phyloP scores from a whole-genome alignment of 2,888 invertebrate genomes.

The Pachliopta kotzebuea region DNA sequence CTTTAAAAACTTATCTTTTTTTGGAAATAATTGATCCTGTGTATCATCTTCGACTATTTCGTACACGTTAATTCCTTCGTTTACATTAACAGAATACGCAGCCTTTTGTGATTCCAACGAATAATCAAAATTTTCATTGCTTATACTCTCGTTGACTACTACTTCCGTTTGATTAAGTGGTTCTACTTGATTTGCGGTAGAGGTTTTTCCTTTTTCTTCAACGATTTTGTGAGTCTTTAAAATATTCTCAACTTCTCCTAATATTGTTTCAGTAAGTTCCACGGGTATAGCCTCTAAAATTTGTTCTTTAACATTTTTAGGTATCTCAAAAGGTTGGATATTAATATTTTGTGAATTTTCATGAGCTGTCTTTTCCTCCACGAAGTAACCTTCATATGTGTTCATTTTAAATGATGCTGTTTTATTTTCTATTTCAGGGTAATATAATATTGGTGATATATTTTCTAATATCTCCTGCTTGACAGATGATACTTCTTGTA shows the following conservation, averaged over 20 bases:
- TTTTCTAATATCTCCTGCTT: slow-evolving; percentile 52
- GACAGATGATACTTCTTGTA: slow-evolving; percentile 47
- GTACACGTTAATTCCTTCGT: slow-evolving; percentile 55
- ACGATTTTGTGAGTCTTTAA: slow-evolving; percentile 30
- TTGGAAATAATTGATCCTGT: slow-evolving; percentile 43
- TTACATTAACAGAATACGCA: slow-evolving; percentile 44
- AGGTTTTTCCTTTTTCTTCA: slow-evolving; percentile 39
- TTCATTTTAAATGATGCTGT: slow-evolving; percentile 50
- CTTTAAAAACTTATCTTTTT: slow-evolving; percentile 45
- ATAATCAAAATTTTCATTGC: slow-evolving; percentile 43
- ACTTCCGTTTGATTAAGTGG: slow-evolving; percentile 51
- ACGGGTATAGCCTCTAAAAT: slow-evolving; percentile 52
- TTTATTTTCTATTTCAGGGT: slow-evolving; percentile 40
- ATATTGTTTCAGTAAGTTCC: slow-evolving; percentile 54
- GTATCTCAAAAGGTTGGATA: slow-evolving; percentile 48
- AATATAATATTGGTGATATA: slow-evolving; percentile 40
- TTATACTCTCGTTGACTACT: slow-evolving; percentile 55
- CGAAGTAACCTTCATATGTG: slow-evolving; percentile 50
- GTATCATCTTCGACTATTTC: slow-evolving; percentile 61
- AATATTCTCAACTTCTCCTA: slow-evolving; percentile 45
- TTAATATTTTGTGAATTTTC: slow-evolving; percentile 68
- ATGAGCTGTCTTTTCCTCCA: slow-evolving; percentile 53
- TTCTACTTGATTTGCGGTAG: slow-evolving; percentile 45
- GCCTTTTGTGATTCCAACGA: slow-evolving; percentile 44
- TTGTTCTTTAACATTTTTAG: slow-evolving; percentile 59